phyloP scores from a whole-genome alignment of 2,888 invertebrate genomes.

The Sphaerophoria taeniata region DNA sequence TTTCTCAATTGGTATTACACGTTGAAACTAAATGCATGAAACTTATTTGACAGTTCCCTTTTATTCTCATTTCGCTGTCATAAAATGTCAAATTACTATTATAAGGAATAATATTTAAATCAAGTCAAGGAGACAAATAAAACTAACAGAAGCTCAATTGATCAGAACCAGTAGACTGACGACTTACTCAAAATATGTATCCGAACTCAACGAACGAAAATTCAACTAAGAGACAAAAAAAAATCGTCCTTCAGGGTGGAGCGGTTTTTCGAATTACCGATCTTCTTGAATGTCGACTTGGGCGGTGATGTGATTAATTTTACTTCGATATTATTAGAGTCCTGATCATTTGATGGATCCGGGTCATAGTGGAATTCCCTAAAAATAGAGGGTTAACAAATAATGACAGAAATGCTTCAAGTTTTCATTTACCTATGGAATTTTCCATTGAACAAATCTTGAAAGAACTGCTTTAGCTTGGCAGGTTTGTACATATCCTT shows the following conservation, averaged over 20 bases:
- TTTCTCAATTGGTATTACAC: too few species aligned
- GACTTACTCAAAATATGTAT: too few species aligned
- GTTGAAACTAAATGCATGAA: too few species aligned
- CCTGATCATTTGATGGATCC: slow-evolving; percentile 85
- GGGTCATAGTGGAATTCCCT: slow-evolving; percentile 99
- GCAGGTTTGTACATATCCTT: slow-evolving; percentile 92
- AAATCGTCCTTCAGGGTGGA: slow-evolving; percentile 98
- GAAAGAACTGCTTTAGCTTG: slow-evolving; percentile 92
- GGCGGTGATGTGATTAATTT: slow-evolving; percentile 92
- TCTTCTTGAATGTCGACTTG: slow-evolving; percentile 97
- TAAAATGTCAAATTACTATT: too few species aligned
- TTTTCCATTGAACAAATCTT: slow-evolving; percentile 97
- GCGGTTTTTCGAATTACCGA: slow-evolving; percentile 97
- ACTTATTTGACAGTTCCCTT: too few species aligned
- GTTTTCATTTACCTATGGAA: slow-evolving; percentile 91
- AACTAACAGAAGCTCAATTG: slow-evolving; percentile 8
- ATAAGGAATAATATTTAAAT: too few species aligned
- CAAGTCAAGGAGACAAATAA: too few species aligned
- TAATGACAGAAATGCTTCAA: too few species aligned
- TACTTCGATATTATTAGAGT: slow-evolving; percentile 82
- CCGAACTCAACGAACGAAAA: slow-evolving; percentile 33
- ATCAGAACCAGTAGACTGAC: slow-evolving; percentile 11
- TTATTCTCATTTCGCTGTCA: too few species aligned
- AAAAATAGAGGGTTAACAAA: too few species aligned
- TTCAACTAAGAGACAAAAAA: slow-evolving; percentile 60